Percentiles rank a stretch among this genome's conserved stretches.
These are phyloP conservation scores for Eulithis prunata DNA, from an alignment of 2,888 invertebrate genomes.

Conservation along the genomic window DNA sequence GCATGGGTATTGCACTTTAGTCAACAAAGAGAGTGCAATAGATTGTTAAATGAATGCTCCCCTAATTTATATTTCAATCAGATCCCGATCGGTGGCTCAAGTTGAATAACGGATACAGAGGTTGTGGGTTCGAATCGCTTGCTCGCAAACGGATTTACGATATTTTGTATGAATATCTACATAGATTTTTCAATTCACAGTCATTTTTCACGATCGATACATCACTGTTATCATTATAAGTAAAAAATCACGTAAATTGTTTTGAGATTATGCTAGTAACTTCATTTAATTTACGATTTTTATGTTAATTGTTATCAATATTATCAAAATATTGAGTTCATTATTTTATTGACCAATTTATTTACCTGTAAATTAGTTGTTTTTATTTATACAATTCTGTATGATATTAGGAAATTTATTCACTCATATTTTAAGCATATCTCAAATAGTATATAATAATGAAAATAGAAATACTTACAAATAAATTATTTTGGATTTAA, in stretches of 20 bases:
- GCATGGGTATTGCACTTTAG: constrained; percentile 42
- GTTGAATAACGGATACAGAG: constrained; percentile 10
- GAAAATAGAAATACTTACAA: constrained; percentile 65
- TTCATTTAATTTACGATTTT: constrained; percentile 51
- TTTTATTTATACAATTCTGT: constrained; percentile 72
- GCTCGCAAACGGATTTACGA: constrained; percentile 1
- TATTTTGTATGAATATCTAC: constrained; percentile 8
- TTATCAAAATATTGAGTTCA: constrained; percentile 65
- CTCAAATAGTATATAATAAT: constrained; percentile 62
- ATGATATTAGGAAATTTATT: constrained; percentile 71
- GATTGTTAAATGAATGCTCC: constrained; percentile 46
- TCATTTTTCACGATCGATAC: constrained; percentile 46
- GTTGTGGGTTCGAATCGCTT: constrained; percentile 6
- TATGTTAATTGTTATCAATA: constrained; percentile 78
- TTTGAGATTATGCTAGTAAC: constrained; percentile 74
- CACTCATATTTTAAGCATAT: constrained; percentile 70
- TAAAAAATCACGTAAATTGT: constrained; percentile 47
- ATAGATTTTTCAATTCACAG: constrained; percentile 25
- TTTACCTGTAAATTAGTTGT: constrained; percentile 63
- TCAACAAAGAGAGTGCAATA: constrained; percentile 48
- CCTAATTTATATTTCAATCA: constrained; percentile 33
- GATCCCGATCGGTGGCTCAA: constrained; percentile 9
- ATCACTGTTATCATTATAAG: constrained; percentile 55
- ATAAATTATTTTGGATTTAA: constrained; percentile 60
- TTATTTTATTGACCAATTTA: constrained; percentile 70